phyloP scores from a whole-genome alignment of 2,888 invertebrate species.

The Coenonympha glycerion region DNA sequence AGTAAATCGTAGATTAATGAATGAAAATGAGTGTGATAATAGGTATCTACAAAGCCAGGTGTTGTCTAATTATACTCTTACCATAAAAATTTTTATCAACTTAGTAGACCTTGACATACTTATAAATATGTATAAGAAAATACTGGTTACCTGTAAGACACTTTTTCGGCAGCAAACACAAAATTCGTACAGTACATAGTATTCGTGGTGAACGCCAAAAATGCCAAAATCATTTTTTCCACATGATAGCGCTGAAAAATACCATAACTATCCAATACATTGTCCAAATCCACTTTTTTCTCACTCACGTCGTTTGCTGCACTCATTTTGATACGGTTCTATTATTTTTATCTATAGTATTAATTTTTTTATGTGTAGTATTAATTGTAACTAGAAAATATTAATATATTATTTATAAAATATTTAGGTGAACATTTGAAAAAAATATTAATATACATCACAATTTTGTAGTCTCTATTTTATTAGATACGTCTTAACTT shows the following conservation, averaged over 20 bases:
- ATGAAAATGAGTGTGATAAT: no score
- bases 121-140: constrained; percentile 2
- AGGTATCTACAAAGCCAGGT: no score
- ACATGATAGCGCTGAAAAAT: constrained; percentile 38
- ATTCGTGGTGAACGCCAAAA: constrained; percentile 36
- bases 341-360: no score
- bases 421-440: background rate
- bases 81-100: no score
- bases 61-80: no score
- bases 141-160: constrained; percentile 40
- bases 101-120: no score
- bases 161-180: constrained; percentile 39
- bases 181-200: constrained; percentile 36
- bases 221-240: constrained; percentile 30
- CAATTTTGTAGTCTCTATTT: background rate
- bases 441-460: no score
- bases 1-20: no score
- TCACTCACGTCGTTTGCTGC: constrained; percentile 8
- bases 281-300: constrained; percentile 36
- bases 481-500: background rate
- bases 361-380: no score
- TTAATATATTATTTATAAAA: background rate
- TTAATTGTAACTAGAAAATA: background rate
- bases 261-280: constrained; percentile 37
- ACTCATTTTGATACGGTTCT: constrained; percentile 16